A percentile compares a stretch with the other conserved stretches of the same genome.
Evolutionary conservation across 2,888 invertebrate species (phyloP).

Genomic region (Hylaea fasciaria): DNA sequence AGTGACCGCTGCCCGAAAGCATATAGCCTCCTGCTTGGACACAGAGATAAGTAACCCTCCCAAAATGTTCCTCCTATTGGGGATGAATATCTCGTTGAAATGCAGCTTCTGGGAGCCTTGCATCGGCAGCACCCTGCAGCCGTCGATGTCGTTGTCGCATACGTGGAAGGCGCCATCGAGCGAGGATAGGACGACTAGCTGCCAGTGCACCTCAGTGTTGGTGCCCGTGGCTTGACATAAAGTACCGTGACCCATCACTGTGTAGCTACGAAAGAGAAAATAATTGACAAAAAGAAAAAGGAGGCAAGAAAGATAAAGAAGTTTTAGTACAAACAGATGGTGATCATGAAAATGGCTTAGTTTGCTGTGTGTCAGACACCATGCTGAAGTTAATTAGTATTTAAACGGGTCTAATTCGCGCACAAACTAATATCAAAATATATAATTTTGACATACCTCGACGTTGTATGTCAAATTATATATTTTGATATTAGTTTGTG

Average conservation of each 20-base stretch:
- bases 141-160: conserved; percentile 62
- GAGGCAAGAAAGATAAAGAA: no score
- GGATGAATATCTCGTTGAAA: conserved; percentile 71
- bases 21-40: conserved; percentile 61
- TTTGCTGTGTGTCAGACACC: no score
- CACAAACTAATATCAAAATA: no score
- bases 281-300: no score
- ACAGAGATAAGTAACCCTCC: conserved; percentile 69
- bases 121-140: conserved; percentile 58
- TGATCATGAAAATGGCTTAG: no score
- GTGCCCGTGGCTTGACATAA: conserved; percentile 47
- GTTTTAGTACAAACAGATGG: no score
- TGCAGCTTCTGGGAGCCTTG: conserved; percentile 60
- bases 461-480: no score
- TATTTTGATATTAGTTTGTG: no score
- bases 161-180: conserved; percentile 63
- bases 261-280: conserved; percentile 58
- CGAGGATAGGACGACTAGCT: conserved; percentile 65
- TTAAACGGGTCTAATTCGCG: no score
- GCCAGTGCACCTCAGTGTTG: conserved; percentile 65
- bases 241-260: conserved; percentile 67
- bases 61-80: conserved; percentile 73
- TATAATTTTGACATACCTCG: no score
- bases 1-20: conserved; percentile 67
- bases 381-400: no score